Base-by-base conservation (phyloP, 2,113 vertebrate species). In the Sinocyclocheilus grahami region DNA sequence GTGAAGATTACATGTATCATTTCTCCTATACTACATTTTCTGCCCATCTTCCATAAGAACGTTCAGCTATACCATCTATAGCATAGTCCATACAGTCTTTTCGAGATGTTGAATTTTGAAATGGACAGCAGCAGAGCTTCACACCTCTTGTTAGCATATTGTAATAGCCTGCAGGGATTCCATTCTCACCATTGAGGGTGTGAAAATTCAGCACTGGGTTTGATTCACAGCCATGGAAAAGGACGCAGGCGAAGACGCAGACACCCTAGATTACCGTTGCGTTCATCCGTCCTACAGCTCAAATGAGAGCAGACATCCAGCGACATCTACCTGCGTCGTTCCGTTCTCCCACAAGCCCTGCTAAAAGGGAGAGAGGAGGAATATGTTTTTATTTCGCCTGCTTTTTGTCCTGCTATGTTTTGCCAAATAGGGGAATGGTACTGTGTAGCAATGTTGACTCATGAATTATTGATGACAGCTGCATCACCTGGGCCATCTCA, bases 391-490 rank as follows among this genome's bases (percentile, higher is more conserved):
- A 2, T n/a, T 83, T 71, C 2, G 1, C 3, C n/a, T 60, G n/a
- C 76, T 48, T 78, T 48, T 65, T 79, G 62, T 51, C 18, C 65
- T n/a, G 13, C 51, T 80, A 65, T 80, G 69, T 71, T 39, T 63
- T 83, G 74, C 67, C 62, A 39, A 65, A 69, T 74, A 62, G n/a
- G 48, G 62, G 63, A 46, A 37, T 4, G 5, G 22, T 71, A 37
- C 2, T 37, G 30, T 74, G 55, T 60, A 76, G 30, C 48, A 3
- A 30, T 24, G 82, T 72, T 84, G 58, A 85, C 65, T 89, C 84
- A 74, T 90, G 84, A 87, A 88, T 88, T 86, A 89, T 89, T 85
- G 82, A 90, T 76, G 27, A n/a, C 33, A 14, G 63, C 42, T 22
- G 18, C 39, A 87, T 89, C 74, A 83, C 83, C 78, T 78, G 72